Percentiles rank a stretch among this genome's conserved stretches.
These are phyloP conservation scores for Brachyptera putata DNA, from an alignment of 2,888 invertebrate species.

Conservation along the genomic window DNA sequence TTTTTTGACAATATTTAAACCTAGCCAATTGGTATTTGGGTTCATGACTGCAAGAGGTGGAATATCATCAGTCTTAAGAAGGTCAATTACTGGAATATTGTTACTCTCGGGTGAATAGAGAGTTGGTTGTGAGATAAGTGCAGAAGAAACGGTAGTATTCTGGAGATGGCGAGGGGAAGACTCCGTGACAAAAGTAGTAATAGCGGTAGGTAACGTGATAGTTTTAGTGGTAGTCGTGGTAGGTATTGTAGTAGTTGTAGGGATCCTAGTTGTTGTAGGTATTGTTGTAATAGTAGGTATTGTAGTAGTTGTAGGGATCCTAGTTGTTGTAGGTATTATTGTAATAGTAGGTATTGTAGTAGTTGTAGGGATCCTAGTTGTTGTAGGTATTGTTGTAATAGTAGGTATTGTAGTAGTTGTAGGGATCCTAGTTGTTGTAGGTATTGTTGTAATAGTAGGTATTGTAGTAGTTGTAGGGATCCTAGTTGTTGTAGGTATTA, in stretches of 20 bases:
- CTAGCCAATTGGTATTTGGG: no score
- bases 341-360: not conserved
- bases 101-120: no score
- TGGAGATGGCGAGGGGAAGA: no score
- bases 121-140: no score
- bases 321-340: not conserved
- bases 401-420: not conserved
- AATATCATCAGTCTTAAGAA: no score
- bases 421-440: not conserved
- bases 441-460: not conserved
- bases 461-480: not conserved
- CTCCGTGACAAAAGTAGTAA: no score
- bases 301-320: not conserved
- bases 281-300: not conserved
- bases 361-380: not conserved
- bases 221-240: no score
- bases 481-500: not conserved
- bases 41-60: no score
- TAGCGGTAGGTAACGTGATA: no score
- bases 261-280: not conserved
- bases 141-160: no score
- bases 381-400: not conserved
- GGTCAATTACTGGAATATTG: no score
- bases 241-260: not conserved
- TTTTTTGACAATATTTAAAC: no score